These are phyloP conservation scores for Bubo scandiacus DNA, from an alignment of 2,113 vertebrate species.

Conservation along the genomic window DNA sequence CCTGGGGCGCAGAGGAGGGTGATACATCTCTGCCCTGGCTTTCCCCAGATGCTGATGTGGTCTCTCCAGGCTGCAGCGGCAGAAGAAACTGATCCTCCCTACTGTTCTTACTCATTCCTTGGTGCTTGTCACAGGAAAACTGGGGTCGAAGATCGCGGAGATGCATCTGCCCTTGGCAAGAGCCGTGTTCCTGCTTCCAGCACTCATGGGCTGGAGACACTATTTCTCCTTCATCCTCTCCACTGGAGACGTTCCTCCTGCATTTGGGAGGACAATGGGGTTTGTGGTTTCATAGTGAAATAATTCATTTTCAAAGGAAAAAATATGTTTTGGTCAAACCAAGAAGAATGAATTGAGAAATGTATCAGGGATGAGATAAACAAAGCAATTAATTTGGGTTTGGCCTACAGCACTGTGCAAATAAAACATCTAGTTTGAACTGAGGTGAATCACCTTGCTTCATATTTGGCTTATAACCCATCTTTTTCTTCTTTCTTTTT, in stretches of 20 bases:
- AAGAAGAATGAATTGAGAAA: not conserved
- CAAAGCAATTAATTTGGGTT: not conserved
- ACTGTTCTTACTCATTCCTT: not conserved
- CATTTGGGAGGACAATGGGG: not conserved
- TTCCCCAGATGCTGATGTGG: not conserved
- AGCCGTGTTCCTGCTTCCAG: not conserved
- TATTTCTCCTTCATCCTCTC: not conserved
- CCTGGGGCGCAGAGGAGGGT: not conserved
- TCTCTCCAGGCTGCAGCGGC: not conserved
- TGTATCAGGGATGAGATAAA: not conserved
- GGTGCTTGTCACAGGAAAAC: not conserved
- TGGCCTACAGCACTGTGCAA: not conserved
- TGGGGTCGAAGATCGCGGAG: not conserved
- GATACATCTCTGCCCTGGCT: not conserved
- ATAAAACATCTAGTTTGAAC: not conserved
- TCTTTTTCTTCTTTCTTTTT: not conserved
- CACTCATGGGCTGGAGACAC: accelerated
- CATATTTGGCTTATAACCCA: not conserved
- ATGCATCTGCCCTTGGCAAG: not conserved
- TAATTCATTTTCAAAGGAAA: not conserved
- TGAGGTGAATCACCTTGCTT: not conserved
- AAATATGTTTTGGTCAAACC: not conserved
- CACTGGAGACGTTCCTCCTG: not conserved
- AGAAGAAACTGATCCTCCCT: not conserved
- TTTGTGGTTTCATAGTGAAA: not conserved